phyloP scores from a whole-genome alignment of 2,888 invertebrate genomes.

The Apamea anceps region DNA sequence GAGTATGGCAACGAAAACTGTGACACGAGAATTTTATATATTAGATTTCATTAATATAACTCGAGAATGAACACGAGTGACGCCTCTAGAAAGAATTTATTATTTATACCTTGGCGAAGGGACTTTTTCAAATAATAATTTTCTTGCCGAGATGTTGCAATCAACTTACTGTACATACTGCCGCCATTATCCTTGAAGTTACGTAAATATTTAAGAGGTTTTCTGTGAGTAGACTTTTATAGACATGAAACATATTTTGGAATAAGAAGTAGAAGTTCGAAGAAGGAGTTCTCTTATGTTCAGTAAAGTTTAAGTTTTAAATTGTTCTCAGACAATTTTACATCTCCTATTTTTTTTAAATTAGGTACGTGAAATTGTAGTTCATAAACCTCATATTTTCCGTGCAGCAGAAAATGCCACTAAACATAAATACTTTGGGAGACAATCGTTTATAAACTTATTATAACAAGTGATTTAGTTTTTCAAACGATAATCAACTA shows the following conservation, averaged over 20 bases:
- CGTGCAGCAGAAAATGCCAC: no score
- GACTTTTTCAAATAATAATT: slow-evolving; percentile 26
- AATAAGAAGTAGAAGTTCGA: not conserved
- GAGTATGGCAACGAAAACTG: no score
- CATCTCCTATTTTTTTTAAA: no score
- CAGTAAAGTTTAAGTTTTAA: not conserved
- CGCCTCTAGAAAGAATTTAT: slow-evolving; percentile 31
- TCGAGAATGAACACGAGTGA: slow-evolving; percentile 14
- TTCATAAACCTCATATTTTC: no score
- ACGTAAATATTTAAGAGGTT: slow-evolving; percentile 19
- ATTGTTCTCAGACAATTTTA: not conserved
- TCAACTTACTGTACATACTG: not conserved
- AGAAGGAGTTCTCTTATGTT: not conserved
- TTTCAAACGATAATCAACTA: slow-evolving; percentile 32
- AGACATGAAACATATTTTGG: not conserved
- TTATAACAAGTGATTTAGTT: slow-evolving; percentile 10
- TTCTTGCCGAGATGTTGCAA: slow-evolving; percentile 7
- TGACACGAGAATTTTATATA: no score
- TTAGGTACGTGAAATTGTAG: no score
- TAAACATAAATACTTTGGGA: not conserved
- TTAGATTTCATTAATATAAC: slow-evolving; percentile 23
- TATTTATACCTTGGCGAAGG: slow-evolving; percentile 22
- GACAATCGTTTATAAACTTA: slow-evolving; percentile 32
- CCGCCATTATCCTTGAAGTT: not conserved
- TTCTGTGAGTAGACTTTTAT: not conserved